Evolutionary conservation across 2,797 vertebrate species (phyloP).

Genomic region (Telmatherina bonti): DNA sequence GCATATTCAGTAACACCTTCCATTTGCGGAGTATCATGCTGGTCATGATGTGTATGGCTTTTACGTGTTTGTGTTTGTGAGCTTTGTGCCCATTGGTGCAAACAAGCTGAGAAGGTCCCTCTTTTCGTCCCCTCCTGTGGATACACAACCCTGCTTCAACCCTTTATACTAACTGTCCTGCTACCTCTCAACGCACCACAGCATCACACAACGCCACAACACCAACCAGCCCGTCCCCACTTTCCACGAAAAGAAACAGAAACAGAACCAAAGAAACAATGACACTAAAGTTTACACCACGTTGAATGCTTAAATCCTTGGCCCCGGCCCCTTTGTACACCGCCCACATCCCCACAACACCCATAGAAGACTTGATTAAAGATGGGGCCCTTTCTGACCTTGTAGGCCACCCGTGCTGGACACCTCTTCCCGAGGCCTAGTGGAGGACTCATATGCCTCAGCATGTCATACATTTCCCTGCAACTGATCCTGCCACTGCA

Average conservation of each 20-base stretch:
- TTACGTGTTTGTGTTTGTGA: conserved; percentile 17
- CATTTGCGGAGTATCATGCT: neutral
- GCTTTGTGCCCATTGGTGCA: conserved; percentile 68
- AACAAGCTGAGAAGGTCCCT: conserved; percentile 86
- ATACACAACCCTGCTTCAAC: conserved; percentile 45
- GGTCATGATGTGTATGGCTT: conserved; percentile 8
- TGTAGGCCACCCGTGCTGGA: conserved; percentile 96
- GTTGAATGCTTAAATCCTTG: conserved; percentile 60
- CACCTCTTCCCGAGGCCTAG: conserved; percentile 97
- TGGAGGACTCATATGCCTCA: conserved; percentile 97
- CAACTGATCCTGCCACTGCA: conserved; percentile 98
- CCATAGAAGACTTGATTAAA: conserved; percentile 52
- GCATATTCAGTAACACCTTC: neutral
- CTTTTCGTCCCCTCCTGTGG: conserved; percentile 83
- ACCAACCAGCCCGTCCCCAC: conserved; percentile 69
- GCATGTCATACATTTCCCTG: conserved; percentile 99
- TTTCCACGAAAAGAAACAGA: conserved; percentile 69
- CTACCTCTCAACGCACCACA: conserved; percentile 73
- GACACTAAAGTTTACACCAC: conserved; percentile 78
- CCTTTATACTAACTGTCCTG: conserved; percentile 44
- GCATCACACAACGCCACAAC: conserved; percentile 82
- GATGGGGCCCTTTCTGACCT: conserved; percentile 86
- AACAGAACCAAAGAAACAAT: conserved; percentile 71
- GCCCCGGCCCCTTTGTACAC: conserved; percentile 40
- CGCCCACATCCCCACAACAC: conserved; percentile 45